Conservation (phyloP, 1,140 invertebrate genomes). For the Zaprionus davidi region DNA sequence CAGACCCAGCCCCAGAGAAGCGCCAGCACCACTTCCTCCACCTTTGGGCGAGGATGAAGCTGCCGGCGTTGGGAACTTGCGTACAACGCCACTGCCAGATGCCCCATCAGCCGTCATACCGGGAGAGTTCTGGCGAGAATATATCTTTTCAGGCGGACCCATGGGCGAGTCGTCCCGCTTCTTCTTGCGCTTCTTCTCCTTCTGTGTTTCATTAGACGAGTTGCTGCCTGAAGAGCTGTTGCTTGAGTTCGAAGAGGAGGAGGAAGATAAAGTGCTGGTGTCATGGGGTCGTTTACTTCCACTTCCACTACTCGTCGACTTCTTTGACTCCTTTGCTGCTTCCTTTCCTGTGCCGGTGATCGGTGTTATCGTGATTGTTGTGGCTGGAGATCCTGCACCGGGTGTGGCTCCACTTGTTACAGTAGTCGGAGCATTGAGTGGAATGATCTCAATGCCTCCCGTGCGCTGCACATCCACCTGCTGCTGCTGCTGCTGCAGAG, state of each 20-base stretch:
- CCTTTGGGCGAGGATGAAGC: constrained; percentile 88
- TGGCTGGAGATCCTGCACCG: constrained; percentile 42
- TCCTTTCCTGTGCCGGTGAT: constrained; percentile 85
- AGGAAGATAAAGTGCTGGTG: constrained; percentile 32
- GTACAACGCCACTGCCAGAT: constrained; percentile 51
- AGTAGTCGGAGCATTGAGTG: constrained; percentile 69
- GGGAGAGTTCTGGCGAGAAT: constrained; percentile 78
- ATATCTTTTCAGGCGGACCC: constrained; percentile 92
- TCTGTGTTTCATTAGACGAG: constrained; percentile 85
- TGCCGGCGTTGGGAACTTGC: constrained; percentile 75
- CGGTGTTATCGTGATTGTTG: constrained; percentile 92
- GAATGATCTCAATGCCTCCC: constrained; percentile 86
- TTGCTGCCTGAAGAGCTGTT: constrained; percentile 77
- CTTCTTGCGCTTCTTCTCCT: constrained; percentile 92
- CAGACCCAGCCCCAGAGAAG: constrained; percentile 48
- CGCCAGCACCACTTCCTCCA: constrained; percentile 29
- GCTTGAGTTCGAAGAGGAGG: constrained; percentile 38
- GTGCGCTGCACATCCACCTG: constrained; percentile 73
- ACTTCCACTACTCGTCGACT: constrained; percentile 15
- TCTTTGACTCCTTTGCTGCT: constrained; percentile 45
- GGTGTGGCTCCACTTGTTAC: constrained; percentile 24
- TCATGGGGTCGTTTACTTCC: constrained; percentile 61
- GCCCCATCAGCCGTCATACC: constrained; percentile 70
- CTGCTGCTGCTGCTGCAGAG: constrained; percentile 12
- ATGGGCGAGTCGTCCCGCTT: constrained; percentile 91